These are phyloP conservation scores for Alligator sinensis DNA, from an alignment of 2,113 vertebrate genomes.

Conservation along the genomic window DNA sequence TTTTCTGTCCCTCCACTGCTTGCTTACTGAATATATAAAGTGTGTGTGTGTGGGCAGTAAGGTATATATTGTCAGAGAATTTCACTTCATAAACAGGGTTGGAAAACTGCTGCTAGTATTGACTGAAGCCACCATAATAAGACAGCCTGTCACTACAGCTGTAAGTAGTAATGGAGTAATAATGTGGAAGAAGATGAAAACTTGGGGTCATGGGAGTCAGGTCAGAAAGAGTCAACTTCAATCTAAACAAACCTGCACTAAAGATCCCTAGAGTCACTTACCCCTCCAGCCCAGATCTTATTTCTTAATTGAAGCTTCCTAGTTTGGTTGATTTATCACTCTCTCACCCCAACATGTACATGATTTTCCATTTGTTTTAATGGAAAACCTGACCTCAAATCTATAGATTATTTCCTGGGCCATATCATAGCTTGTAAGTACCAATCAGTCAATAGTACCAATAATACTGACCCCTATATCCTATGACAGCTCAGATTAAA, in stretches of 20 bases:
- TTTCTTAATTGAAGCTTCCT: constrained; percentile 32
- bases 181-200: constrained; percentile 31
- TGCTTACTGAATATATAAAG: constrained; percentile 11
- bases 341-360: rapidly evolving
- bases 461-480: rapidly evolving
- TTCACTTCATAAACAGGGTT: constrained; percentile 54
- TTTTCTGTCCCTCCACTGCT: constrained; percentile 16
- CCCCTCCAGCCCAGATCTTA: not conserved
- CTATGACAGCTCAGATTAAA: not conserved
- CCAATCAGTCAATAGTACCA: not conserved
- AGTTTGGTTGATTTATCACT: not conserved
- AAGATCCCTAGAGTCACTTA: constrained; percentile 23
- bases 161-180: constrained; percentile 54
- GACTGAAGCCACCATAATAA: constrained; percentile 38
- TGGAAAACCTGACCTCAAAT: not conserved
- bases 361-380: not conserved
- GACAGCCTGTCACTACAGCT: constrained; percentile 37
- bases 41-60: not conserved
- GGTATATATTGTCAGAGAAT: constrained; percentile 24
- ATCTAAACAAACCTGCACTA: constrained; percentile 42
- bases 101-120: constrained; percentile 35
- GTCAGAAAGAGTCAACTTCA: constrained; percentile 41
- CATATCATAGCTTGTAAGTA: not conserved
- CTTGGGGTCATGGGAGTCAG: constrained; percentile 47
- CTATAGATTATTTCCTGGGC: not conserved